Evolutionary conservation across 2,113 vertebrate genomes (phyloP).

Genomic region (Smithornis capensis): DNA sequence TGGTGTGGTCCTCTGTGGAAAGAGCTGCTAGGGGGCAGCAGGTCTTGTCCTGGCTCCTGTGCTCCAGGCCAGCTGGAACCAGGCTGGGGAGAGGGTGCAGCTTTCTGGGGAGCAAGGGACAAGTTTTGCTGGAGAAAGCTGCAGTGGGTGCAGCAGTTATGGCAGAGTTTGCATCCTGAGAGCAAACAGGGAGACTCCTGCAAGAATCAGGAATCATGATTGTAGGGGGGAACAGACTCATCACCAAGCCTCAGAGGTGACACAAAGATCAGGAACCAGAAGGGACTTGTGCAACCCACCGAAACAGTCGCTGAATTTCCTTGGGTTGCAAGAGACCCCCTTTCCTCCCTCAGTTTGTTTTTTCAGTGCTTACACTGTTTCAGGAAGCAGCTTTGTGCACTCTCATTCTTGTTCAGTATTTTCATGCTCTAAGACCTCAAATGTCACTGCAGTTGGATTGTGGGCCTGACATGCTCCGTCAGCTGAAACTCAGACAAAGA

Average conservation of each 20-base stretch:
- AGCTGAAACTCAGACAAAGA: background rate
- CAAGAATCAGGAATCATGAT: background rate
- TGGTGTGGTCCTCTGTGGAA: background rate
- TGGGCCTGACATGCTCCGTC: rapidly evolving
- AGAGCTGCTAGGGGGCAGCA: background rate
- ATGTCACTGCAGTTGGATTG: background rate
- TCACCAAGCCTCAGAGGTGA: background rate
- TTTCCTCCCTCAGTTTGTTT: background rate
- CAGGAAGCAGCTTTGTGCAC: background rate
- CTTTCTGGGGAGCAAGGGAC: background rate
- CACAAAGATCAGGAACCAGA: background rate
- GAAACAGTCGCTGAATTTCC: background rate
- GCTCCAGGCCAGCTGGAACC: background rate
- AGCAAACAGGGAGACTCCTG: background rate
- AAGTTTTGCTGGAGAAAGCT: background rate
- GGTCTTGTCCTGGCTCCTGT: background rate
- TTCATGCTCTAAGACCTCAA: background rate
- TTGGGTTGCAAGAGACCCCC: background rate
- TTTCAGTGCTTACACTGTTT: background rate
- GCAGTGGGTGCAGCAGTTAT: background rate
- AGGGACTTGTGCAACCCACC: background rate
- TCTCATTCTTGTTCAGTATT: background rate
- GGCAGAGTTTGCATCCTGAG: background rate
- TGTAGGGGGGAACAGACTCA: background rate
- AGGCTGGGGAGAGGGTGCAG: background rate